Evolutionary conservation across 2,797 vertebrate species (phyloP), one percentile per base, ranked within the genome.

Genomic region (Yasuhikotakia modesta): DNA sequence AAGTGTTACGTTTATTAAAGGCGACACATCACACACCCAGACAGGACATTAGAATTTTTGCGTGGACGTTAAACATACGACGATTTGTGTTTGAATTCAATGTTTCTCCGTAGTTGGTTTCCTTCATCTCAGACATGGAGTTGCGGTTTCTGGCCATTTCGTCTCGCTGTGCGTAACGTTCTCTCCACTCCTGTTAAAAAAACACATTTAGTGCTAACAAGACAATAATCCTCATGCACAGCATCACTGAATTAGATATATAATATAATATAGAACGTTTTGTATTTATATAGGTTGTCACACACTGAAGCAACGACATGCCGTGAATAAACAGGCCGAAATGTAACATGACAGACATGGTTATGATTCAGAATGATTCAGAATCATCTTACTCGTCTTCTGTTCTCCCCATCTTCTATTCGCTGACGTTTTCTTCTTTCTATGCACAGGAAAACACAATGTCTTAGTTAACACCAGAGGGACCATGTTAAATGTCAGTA

Each of bases 341-440:
- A n/a, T n/a, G n/a, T n/a, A n/a, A 53, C n/a, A 53, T 5, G 11
- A 5, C 2, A 35, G 35, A 35, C 30, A 32, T n/a, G 30, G 30
- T 32, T 32, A 2, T 32, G 5, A 5, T 32, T 32, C 30, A 32
- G 30, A 32, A 2, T 32, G 5, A 5, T 32, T 32, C 30, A 6
- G 5, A 4, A 66, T 32, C 1, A 2, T 16, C 93, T 91, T 92
- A 98, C 97, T 85, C 95, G 93, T 75, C 97, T 94, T 85, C 97
- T 90, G 86, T 91, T 97, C 93, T 98, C 96, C 39, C 97, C 96
- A 70, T 98, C 97, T 87, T 99, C 97, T 21, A 94, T 93, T 80
- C 97, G 92, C 82, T 98, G 97, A 0, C 95, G 91, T 87, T 97
- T 99, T 89, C 96, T 94, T 88, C 96, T 97, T 90, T 99, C 97